Percentiles rank a stretch among this genome's conserved stretches.
phyloP scores from a whole-genome alignment of 2,797 vertebrate species.

The Ctenosaura bakeri region DNA sequence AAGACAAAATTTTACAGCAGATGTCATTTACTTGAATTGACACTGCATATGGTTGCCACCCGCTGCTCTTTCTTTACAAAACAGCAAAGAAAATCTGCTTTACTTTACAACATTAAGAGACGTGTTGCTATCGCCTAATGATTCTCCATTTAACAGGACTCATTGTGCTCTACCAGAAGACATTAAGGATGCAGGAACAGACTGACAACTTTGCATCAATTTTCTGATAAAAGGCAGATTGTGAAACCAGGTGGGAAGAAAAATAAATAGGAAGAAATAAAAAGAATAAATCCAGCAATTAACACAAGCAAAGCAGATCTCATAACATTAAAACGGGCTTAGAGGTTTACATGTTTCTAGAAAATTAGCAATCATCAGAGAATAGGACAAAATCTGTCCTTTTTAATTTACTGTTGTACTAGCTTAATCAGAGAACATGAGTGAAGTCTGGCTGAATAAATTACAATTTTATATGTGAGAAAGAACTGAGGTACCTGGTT shows the following conservation, averaged over 20 bases:
- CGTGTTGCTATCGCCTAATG: slow-evolving; percentile 60
- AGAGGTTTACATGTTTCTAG: slow-evolving; percentile 19
- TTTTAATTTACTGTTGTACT: slow-evolving; percentile 22
- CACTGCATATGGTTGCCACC: slow-evolving; percentile 37
- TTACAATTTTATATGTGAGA: slow-evolving; percentile 5
- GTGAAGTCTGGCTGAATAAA: neutral
- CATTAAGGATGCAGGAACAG: slow-evolving; percentile 49
- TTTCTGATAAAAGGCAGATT: slow-evolving; percentile 43
- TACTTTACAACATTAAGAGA: slow-evolving; percentile 36
- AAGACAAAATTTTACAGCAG: slow-evolving; percentile 63
- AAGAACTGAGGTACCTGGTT: neutral
- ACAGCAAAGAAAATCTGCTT: slow-evolving; percentile 43
- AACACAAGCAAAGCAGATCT: slow-evolving; percentile 16
- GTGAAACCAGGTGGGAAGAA: slow-evolving; percentile 27
- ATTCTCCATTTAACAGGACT: slow-evolving; percentile 57
- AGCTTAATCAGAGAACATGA: slow-evolving; percentile 19
- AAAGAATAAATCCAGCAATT: slow-evolving; percentile 46
- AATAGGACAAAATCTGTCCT: neutral
- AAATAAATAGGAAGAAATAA: slow-evolving; percentile 29
- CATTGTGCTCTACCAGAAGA: slow-evolving; percentile 40
- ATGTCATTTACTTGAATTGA: slow-evolving; percentile 68
- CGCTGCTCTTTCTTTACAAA: slow-evolving; percentile 46
- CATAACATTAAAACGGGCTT: neutral
- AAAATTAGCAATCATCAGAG: slow-evolving; percentile 20
- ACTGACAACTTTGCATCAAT: slow-evolving; percentile 25